Evolutionary conservation across 2,888 invertebrate genomes (phyloP), one percentile per base, ranked within the genome.

Genomic region (Xestia rhomboidea): DNA sequence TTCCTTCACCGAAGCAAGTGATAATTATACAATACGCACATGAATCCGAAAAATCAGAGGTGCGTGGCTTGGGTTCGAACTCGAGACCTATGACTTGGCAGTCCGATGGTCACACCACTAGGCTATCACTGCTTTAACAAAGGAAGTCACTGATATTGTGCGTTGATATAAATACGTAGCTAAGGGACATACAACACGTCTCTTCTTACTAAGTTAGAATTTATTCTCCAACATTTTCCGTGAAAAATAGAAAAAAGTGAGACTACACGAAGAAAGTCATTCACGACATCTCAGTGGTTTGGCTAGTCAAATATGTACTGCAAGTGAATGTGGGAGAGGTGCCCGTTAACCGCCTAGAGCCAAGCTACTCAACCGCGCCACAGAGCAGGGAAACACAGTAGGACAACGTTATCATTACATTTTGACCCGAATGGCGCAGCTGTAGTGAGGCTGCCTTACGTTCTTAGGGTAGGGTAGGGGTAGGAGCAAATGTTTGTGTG

Each of bases 221-320:
- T 51, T 51, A 27, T 57, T 54, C 60, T 51, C 24, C 30, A 51
- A 49, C 5, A 54, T 62, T 73, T 66, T 46, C n/a, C 1, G 27
- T 60, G 27, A 72, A 74, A 34, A 66, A 67, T 46, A 38, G 49
- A 68, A 76, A 38, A 62, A 72, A 13, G n/a, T 21, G n/a, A 70
- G 62, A 46, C 30, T 62, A 64, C 68, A 60, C 30, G 30, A 64
- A 70, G 63, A 81, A 73, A 80, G 68, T 78, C 79, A 77, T 84
- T 81, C 84, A 73, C 60, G 71, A 84, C 46, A 72, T 85, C 27
- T 51, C 68, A 49, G 75, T 66, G 79, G 83, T 84, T 85, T 81
- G 67, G 34, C 76, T 86, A 83, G 76, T 87, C 84, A 90, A 89
- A 88, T 88, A 87, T 88, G 84, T 82, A 87, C 73, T 79, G 81